A percentile compares a stretch with the other conserved stretches of the same genome.
phyloP scores from a whole-genome alignment of 2,113 vertebrate genomes.

The Hippolais icterina region DNA sequence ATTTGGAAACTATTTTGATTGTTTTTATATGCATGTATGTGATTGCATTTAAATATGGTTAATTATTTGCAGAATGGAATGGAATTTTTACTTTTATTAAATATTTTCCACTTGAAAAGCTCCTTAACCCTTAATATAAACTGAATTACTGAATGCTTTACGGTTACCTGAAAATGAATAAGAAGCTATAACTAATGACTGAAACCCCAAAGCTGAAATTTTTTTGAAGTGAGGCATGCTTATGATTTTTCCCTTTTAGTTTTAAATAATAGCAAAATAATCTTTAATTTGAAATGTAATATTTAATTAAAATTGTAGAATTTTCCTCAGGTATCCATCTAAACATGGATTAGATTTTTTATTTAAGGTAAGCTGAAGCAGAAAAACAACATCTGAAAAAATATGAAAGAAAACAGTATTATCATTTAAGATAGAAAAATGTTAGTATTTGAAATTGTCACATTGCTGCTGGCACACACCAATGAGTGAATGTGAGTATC shows the following conservation, averaged over 20 bases:
- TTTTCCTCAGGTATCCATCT: background rate
- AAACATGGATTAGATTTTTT: background rate
- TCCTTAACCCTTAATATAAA: background rate
- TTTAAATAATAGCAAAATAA: background rate
- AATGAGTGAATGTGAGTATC: background rate
- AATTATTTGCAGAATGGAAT: background rate
- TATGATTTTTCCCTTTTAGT: background rate
- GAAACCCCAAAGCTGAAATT: background rate
- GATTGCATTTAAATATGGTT: background rate
- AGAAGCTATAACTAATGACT: background rate
- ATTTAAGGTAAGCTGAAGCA: background rate
- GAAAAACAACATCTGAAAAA: background rate
- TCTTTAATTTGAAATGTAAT: background rate
- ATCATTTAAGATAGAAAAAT: background rate
- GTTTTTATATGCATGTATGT: background rate
- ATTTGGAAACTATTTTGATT: background rate
- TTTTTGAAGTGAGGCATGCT: background rate
- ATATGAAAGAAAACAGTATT: background rate
- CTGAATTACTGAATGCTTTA: background rate
- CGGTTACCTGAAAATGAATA: background rate
- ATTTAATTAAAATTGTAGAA: background rate
- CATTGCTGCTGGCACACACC: background rate
- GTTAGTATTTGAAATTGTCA: background rate
- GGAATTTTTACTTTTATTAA: background rate
- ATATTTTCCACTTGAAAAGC: background rate